phyloP scores from a whole-genome alignment of 1,140 invertebrate genomes.

The Zaprionus davidi region DNA sequence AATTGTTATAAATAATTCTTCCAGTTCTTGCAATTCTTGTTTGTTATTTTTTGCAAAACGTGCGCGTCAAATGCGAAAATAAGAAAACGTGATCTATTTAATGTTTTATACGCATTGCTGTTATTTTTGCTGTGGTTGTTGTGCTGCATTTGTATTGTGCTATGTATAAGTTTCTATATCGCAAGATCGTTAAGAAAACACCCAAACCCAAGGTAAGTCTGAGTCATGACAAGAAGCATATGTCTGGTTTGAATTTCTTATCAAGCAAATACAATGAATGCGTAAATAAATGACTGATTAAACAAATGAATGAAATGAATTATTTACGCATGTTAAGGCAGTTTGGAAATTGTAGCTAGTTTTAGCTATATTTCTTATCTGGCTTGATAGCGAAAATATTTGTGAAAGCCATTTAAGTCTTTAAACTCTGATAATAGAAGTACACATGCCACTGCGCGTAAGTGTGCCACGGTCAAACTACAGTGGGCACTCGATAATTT shows the following conservation, averaged over 20 bases:
- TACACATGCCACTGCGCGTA: background rate
- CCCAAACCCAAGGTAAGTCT: constrained; percentile 62
- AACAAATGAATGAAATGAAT: constrained; percentile 25
- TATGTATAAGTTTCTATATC: constrained; percentile 64
- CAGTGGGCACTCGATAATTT: background rate
- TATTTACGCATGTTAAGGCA: constrained; percentile 19
- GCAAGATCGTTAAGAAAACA: constrained; percentile 57
- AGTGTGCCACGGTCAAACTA: background rate
- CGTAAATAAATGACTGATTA: constrained; percentile 15
- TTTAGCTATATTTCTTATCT: constrained; percentile 1
- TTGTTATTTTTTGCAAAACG: constrained; percentile 5
- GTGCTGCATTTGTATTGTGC: constrained; percentile 18
- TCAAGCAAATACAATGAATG: constrained; percentile 16
- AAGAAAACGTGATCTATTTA: constrained; percentile 35
- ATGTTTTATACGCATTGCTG: constrained; percentile 28
- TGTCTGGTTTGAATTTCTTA: constrained; percentile 6
- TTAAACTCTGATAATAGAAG: background rate
- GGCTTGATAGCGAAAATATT: background rate
- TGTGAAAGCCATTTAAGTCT: background rate
- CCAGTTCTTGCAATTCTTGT: background rate
- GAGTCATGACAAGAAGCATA: constrained; percentile 19
- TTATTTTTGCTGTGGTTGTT: constrained; percentile 31
- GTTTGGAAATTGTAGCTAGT: constrained; percentile 29
- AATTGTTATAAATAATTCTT: constrained; percentile 27
- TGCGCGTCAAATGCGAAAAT: constrained; percentile 22